Conservation (phyloP, 2,888 invertebrate genomes). For the Cremastobaeus sp. region DNA sequence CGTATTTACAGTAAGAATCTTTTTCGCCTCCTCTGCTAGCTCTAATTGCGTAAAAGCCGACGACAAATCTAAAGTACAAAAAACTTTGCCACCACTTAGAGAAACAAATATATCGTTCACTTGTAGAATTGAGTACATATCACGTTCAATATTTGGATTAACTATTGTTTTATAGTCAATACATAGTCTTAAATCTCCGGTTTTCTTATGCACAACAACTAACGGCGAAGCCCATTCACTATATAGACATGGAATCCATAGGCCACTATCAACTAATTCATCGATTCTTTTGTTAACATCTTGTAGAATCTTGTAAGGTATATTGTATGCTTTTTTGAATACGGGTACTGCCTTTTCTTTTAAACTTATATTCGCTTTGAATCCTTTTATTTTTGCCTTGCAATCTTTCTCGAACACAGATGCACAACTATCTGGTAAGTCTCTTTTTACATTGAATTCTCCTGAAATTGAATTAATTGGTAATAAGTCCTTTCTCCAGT, state of each 20-base stretch:
- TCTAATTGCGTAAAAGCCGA: constrained; percentile 53
- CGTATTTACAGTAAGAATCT: constrained; percentile 30
- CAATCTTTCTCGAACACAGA: too few species aligned
- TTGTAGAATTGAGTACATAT: constrained; percentile 16
- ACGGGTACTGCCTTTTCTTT: constrained; percentile 16
- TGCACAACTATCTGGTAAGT: not conserved
- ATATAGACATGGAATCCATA: constrained; percentile 15
- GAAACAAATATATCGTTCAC: constrained; percentile 9
- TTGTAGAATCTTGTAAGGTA: constrained; percentile 29
- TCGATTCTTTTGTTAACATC: constrained; percentile 26
- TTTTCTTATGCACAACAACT: constrained; percentile 23
- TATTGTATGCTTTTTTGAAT: constrained; percentile 29
- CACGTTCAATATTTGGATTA: constrained; percentile 17
- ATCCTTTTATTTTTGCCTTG: too few species aligned
- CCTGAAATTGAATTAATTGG: not conserved
- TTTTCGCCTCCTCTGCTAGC: constrained; percentile 20
- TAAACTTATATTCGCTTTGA: constrained; percentile 21
- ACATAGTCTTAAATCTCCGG: constrained; percentile 11
- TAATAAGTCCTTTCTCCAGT: constrained; percentile 1
- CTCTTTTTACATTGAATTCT: not conserved
- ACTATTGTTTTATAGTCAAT: constrained; percentile 30
- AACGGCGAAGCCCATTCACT: constrained; percentile 39
- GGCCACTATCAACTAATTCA: constrained; percentile 13
- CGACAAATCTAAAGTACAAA: constrained; percentile 38
- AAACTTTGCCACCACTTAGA: constrained; percentile 1